Percentiles rank a stretch among this genome's conserved stretches.
Evolutionary conservation across 2,797 vertebrate species (phyloP).

Genomic region (Coreius guichenoti): DNA sequence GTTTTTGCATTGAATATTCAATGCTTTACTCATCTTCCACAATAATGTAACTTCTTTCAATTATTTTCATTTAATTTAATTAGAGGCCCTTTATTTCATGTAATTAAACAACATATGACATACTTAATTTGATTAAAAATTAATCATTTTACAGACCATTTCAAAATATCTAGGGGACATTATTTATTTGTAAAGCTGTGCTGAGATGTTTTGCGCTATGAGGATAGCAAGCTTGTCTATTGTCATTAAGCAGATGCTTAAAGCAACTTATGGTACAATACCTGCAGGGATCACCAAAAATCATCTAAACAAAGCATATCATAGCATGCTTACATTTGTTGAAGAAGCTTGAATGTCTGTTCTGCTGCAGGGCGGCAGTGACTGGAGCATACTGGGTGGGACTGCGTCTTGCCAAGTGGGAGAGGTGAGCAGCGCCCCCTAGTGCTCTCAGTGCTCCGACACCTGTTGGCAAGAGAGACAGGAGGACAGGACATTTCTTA

Average conservation of each 20-base stretch:
- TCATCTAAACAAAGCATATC: background rate
- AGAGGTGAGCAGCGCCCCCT: constrained; percentile 54
- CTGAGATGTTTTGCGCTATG: background rate
- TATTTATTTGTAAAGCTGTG: background rate
- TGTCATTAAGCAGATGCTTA: background rate
- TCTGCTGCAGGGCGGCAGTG: constrained; percentile 66
- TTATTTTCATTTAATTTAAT: background rate
- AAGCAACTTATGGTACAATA: background rate
- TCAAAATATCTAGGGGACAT: background rate
- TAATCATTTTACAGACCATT: background rate
- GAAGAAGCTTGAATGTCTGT: constrained; percentile 78
- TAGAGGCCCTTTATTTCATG: background rate
- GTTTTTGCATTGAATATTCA: background rate
- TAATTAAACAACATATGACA: background rate
- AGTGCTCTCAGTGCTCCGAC: constrained; percentile 56
- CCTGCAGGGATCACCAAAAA: background rate
- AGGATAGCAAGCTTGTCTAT: background rate
- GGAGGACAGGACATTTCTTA: background rate
- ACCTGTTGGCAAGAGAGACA: constrained; percentile 56
- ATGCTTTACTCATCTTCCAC: background rate
- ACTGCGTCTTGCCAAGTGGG: constrained; percentile 43
- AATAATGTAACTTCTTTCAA: background rate
- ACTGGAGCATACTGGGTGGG: constrained; percentile 41
- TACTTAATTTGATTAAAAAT: background rate
- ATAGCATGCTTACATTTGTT: constrained; percentile 73